Evolutionary conservation across 2,888 invertebrate species (phyloP).

Genomic region (Thumatha senex): DNA sequence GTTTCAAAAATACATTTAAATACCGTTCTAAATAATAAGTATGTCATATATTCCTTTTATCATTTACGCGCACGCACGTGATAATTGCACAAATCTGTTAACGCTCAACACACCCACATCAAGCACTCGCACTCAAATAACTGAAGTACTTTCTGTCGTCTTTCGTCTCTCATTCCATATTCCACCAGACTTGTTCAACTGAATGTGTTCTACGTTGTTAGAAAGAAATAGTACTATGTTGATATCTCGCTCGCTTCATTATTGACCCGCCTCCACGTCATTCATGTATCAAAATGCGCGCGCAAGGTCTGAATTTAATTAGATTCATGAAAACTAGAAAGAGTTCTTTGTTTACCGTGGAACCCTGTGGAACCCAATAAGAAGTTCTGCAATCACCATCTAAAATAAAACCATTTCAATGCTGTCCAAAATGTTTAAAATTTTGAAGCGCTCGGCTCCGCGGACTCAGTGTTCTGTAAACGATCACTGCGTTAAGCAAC

Average conservation of each 20-base stretch:
- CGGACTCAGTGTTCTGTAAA: no score
- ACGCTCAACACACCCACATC: conserved; percentile 49
- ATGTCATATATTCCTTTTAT: not conserved
- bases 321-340: not conserved
- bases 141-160: conserved; percentile 44
- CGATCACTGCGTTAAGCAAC: no score
- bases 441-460: no score
- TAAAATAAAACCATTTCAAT: no score
- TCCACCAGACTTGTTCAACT: conserved; percentile 5
- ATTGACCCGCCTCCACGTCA: conserved; percentile 66
- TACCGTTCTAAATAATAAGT: not conserved
- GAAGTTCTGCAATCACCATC: no score
- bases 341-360: no score
- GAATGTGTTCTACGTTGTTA: conserved; percentile 14
- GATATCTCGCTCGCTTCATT: conserved; percentile 49
- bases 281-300: conserved; percentile 52
- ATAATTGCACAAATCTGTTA: conserved; percentile 39
- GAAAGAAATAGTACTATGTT: conserved; percentile 47
- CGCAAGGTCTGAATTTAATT: conserved; percentile 30
- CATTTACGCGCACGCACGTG: conserved; percentile 54
- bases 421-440: no score
- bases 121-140: conserved; percentile 55
- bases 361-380: no score
- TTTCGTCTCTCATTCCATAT: conserved; percentile 1
- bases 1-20: not conserved